These are phyloP conservation scores for Tachycineta bicolor DNA, from an alignment of 2,113 vertebrate genomes.

Conservation along the genomic window DNA sequence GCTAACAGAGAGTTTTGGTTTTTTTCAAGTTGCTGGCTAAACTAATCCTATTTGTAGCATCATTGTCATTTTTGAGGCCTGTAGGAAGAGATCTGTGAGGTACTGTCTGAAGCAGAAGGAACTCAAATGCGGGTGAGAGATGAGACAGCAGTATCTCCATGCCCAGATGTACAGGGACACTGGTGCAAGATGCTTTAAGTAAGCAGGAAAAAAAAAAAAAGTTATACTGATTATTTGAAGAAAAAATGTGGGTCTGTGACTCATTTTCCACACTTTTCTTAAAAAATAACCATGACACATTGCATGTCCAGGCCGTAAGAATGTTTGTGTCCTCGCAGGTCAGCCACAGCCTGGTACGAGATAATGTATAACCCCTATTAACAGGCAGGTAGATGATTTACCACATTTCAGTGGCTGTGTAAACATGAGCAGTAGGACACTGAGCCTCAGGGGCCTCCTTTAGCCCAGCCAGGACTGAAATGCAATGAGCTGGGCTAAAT, in stretches of 20 bases:
- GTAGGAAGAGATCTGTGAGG: not conserved
- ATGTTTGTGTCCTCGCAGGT: not conserved
- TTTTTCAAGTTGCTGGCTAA: not conserved
- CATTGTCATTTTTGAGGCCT: not conserved
- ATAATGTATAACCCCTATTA: slow-evolving; percentile 33
- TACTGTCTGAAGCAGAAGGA: not conserved
- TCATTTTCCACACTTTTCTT: not conserved
- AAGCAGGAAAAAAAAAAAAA: not conserved
- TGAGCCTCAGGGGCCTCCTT: not conserved
- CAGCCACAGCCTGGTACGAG: not conserved
- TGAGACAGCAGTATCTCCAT: not conserved
- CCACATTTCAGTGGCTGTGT: slow-evolving; percentile 48
- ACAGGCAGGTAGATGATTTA: slow-evolving; percentile 71
- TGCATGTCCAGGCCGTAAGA: not conserved
- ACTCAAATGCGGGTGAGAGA: not conserved
- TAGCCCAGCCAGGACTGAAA: slow-evolving; percentile 6
- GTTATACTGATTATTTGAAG: not conserved
- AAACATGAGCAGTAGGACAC: slow-evolving; percentile 42
- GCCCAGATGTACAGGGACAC: not conserved
- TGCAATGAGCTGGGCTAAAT: slow-evolving; percentile 60
- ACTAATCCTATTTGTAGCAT: not conserved
- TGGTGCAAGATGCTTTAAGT: not conserved
- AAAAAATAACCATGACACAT: not conserved
- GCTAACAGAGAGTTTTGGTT: not conserved
- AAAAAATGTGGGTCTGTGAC: not conserved